These are phyloP conservation scores for Agonum fuliginosum DNA, from an alignment of 2,888 invertebrate species.

Conservation along the genomic window DNA sequence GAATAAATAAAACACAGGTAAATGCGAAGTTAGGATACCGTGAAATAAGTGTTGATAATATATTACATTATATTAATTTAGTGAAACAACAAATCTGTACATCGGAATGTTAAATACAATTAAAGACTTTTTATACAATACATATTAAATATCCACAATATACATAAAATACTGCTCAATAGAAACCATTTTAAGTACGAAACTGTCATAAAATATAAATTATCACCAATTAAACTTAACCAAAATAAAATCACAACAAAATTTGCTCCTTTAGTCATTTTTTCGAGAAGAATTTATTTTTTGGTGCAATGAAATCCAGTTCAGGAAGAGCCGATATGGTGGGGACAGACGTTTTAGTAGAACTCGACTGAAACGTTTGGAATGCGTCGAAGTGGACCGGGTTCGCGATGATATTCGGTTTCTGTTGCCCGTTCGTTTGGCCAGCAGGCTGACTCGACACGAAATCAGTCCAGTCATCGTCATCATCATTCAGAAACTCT, in stretches of 20 bases:
- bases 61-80: constrained; percentile 56
- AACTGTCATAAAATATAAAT: constrained; percentile 48
- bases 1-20: too few species aligned
- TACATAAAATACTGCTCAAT: constrained; percentile 58
- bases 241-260: constrained; percentile 68
- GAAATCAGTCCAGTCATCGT: constrained; percentile 77
- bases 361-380: constrained; percentile 58
- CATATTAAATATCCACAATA: constrained; percentile 57
- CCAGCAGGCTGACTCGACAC: constrained; percentile 72
- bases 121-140: constrained; percentile 49
- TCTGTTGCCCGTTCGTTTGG: neutral
- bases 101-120: constrained; percentile 58
- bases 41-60: too few species aligned
- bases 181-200: constrained; percentile 57
- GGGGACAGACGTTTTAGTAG: constrained; percentile 65
- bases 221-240: constrained; percentile 56
- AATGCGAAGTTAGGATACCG: too few species aligned
- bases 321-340: constrained; percentile 75
- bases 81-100: constrained; percentile 59
- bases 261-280: constrained; percentile 73
- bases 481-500: constrained; percentile 59
- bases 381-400: constrained; percentile 67
- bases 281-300: constrained; percentile 68
- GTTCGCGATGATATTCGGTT: constrained; percentile 69
- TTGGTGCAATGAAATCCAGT: constrained; percentile 75